Conservation (phyloP, 2,113 vertebrate species). For the Leiothrix lutea region DNA sequence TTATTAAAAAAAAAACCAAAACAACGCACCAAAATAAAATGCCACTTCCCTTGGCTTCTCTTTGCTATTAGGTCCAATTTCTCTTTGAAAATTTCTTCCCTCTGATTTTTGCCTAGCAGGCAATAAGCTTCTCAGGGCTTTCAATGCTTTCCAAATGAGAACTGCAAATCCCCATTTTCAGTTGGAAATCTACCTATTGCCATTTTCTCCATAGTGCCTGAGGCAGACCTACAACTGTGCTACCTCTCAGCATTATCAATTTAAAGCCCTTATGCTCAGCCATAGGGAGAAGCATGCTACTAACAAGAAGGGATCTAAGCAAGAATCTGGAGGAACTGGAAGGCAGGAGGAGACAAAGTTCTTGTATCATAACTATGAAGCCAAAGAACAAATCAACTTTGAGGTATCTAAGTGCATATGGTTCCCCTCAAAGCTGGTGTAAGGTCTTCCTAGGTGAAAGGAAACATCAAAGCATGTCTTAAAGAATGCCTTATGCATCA, state of each 20-base stretch:
- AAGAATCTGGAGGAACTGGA: neutral
- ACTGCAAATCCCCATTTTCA: neutral
- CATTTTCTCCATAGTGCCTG: neutral
- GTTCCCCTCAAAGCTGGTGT: conserved; percentile 8
- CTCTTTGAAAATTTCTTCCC: neutral
- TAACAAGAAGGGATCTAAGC: conserved; percentile 4
- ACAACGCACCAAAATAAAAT: neutral
- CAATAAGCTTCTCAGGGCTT: neutral
- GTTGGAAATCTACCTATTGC: conserved; percentile 22
- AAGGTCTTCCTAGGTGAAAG: neutral
- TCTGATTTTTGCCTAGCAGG: neutral
- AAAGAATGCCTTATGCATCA: neutral
- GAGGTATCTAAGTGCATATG: neutral
- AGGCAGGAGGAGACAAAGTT: neutral
- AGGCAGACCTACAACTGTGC: conserved; percentile 8
- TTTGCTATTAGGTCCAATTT: neutral
- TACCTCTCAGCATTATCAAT: neutral
- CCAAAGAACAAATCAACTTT: conserved; percentile 36
- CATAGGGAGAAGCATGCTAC: conserved; percentile 27
- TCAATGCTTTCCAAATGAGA: neutral
- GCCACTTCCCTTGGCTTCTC: neutral
- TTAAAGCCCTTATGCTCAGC: neutral
- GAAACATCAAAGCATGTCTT: neutral
- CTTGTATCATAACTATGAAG: neutral
- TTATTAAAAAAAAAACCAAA: neutral